Conservation (phyloP, 1,140 invertebrate genomes). For the Cydia pomonella region DNA sequence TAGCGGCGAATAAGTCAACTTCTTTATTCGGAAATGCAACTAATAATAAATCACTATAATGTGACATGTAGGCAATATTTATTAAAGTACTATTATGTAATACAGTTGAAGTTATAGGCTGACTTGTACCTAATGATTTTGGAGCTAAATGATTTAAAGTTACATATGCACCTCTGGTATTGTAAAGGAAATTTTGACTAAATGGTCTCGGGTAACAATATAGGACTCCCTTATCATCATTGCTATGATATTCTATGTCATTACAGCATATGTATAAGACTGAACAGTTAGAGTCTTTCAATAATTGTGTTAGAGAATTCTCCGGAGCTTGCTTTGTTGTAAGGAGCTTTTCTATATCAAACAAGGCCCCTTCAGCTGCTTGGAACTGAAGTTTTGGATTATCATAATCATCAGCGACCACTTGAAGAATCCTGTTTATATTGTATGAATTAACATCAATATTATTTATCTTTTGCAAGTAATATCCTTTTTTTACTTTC, state of each 20-base stretch:
- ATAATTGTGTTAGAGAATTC: constrained; percentile 76
- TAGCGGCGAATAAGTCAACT: constrained; percentile 65
- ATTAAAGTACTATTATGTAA: constrained; percentile 78
- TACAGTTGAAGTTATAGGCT: constrained; percentile 82
- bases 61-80: constrained; percentile 81
- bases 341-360: constrained; percentile 66
- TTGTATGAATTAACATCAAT: constrained; percentile 82
- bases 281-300: constrained; percentile 82
- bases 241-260: constrained; percentile 82
- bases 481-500: constrained; percentile 86
- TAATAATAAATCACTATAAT: constrained; percentile 81
- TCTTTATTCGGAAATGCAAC: constrained; percentile 75
- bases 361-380: constrained; percentile 51
- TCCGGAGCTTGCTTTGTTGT: constrained; percentile 77
- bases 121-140: constrained; percentile 81
- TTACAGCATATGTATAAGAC: constrained; percentile 84
- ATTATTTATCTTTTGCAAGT: constrained; percentile 84
- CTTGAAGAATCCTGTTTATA: constrained; percentile 81
- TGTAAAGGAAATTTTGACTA: constrained; percentile 82
- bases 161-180: constrained; percentile 84
- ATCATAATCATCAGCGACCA: constrained; percentile 78
- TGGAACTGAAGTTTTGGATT: constrained; percentile 67
- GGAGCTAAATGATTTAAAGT: constrained; percentile 85
- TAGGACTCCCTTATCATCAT: constrained; percentile 84
- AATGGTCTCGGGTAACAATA: constrained; percentile 85